These are phyloP conservation scores for Sicus ferrugineus DNA, from an alignment of 2,888 invertebrate species.

Conservation along the genomic window DNA sequence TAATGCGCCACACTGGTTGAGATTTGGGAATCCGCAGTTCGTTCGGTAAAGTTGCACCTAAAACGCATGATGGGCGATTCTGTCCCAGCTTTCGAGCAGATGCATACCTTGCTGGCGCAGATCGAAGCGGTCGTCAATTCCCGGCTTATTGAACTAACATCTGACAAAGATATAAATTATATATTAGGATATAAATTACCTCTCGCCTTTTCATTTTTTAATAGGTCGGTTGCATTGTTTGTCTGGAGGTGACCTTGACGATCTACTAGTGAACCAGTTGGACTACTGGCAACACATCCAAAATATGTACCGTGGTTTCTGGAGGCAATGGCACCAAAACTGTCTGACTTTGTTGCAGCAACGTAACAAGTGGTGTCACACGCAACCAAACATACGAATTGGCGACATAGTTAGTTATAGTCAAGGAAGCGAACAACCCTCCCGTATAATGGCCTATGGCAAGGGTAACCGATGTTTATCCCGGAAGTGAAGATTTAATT, in stretches of 20 bases:
- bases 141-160: background rate
- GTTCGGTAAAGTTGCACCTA: constrained; percentile 39
- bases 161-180: background rate
- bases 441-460: no score
- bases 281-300: constrained; percentile 32
- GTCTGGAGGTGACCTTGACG: background rate
- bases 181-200: background rate
- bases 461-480: no score
- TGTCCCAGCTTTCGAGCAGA: constrained; percentile 32
- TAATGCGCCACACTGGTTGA: constrained; percentile 37
- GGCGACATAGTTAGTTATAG: background rate
- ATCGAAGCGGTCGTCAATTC: constrained; percentile 34
- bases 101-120: constrained; percentile 35
- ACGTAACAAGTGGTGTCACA: background rate
- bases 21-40: constrained; percentile 38
- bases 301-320: constrained; percentile 2
- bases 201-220: constrained; percentile 30
- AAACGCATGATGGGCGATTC: constrained; percentile 32
- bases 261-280: background rate
- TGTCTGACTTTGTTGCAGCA: constrained; percentile 15
- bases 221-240: constrained; percentile 24
- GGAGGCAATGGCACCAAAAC: constrained; percentile 6
- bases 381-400: background rate
- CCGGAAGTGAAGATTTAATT: no score
- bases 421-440: no score